Base-by-base conservation (phyloP, 2,888 invertebrate species). In the Cepaea hortensis region DNA sequence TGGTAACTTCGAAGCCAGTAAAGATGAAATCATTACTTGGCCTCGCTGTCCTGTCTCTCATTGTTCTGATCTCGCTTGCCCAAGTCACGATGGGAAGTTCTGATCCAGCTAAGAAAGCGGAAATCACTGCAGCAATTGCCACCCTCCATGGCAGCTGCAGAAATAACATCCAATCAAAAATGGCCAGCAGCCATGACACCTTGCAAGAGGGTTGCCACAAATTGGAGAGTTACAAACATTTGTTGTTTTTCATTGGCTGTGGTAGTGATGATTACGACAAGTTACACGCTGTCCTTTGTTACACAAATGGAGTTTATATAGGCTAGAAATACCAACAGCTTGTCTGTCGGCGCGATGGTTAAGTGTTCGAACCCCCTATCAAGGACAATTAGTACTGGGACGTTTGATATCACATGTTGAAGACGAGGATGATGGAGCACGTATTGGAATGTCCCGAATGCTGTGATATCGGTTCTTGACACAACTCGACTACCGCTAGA, bases 201-300 rank as follows among this genome's bases (percentile, higher is more conserved):
- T 7, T 75, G 18, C 46, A 46, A 46, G 7, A 46, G 48, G 75
- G 46, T 3, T 79, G 79, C n/a, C 62, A 9, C 13, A 79, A 55
- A 35, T n/a, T 79, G 23, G 79, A 79, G 23, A 55, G 23, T 11
- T 61, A 23, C 61, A 4, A 23, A 13, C 2, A 7, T 4, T 18
- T 79, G 1, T 4, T 79, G 50, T n/a, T n/a, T 7, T 20, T 79
- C 18, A 55, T 79, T 62, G 79, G 79, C 3, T 79, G 79, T n/a
- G 9, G 18, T 3, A n/a, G 7, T n/a, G 61, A 61, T 35, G 79
- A 79, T n/a, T 79, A 79, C 79, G 55, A 55, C 61, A 79, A 79
- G 20, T 55, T 79, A 23, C 79, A 79, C 61, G 79, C 79, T 20
- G 79, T 79, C 13, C n/a, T 61, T 35, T 79, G 79, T 62, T 55